Evolutionary conservation across 2,888 invertebrate genomes (phyloP).

Genomic region (Mellilla xanthometata): DNA sequence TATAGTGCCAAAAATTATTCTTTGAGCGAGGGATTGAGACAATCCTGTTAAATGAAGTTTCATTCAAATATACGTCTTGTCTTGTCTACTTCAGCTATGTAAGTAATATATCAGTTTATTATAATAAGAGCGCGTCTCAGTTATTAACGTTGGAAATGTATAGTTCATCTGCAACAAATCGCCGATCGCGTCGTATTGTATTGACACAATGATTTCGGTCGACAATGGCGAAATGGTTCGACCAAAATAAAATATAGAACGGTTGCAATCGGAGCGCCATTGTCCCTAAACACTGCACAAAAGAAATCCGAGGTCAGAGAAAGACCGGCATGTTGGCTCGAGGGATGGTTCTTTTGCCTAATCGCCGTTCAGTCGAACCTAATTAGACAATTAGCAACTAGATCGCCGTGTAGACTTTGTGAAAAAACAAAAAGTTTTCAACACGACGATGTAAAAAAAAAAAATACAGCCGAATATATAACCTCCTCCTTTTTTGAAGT

Average conservation of each 20-base stretch:
- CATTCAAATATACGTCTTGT: too few relatives aligned
- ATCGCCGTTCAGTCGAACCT: slow-evolving; percentile 17
- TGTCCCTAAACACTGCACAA: slow-evolving; percentile 70
- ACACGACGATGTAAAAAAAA: too few relatives aligned
- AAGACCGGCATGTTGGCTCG: slow-evolving; percentile 44
- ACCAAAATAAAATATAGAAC: slow-evolving; percentile 66
- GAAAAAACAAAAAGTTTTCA: too few relatives aligned
- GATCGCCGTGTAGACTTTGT: too few relatives aligned
- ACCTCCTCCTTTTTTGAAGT: too few relatives aligned
- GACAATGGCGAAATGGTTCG: slow-evolving; percentile 63
- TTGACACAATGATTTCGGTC: slow-evolving; percentile 61
- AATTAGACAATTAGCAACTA: neutral
- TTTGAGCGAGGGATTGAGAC: too few relatives aligned
- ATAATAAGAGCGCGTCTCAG: neutral
- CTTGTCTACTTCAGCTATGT: too few relatives aligned
- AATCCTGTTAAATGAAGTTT: too few relatives aligned
- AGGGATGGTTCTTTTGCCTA: slow-evolving; percentile 39
- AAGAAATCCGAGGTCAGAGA: slow-evolving; percentile 60
- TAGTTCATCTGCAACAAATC: slow-evolving; percentile 39
- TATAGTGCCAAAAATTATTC: too few relatives aligned
- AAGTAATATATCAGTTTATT: neutral
- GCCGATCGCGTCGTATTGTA: slow-evolving; percentile 50
- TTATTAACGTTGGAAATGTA: slow-evolving; percentile 26
- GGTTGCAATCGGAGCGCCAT: slow-evolving; percentile 70
- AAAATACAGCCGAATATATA: too few relatives aligned